Evolutionary conservation across 1,140 invertebrate genomes (phyloP).

Genomic region (Megathymus violae): DNA sequence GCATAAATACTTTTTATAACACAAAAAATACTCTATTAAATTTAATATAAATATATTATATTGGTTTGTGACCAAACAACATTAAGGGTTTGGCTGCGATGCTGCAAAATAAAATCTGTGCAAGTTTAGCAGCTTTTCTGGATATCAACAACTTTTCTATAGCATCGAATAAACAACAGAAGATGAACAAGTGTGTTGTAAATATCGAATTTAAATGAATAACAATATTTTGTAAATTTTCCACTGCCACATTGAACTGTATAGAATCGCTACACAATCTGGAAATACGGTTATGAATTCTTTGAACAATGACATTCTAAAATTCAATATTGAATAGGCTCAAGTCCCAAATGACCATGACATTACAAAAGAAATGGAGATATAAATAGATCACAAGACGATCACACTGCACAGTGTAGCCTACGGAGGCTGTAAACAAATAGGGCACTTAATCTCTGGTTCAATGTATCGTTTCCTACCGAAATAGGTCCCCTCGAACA

Average conservation of each 20-base stretch:
- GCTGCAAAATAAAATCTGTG: no score
- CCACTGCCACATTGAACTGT: neutral
- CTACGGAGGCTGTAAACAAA: conserved; percentile 58
- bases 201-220: no score
- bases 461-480: conserved; percentile 69
- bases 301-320: neutral
- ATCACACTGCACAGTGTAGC: conserved; percentile 28
- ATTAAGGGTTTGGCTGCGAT: no score
- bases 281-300: neutral
- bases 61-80: no score
- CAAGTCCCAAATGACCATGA: conserved; percentile 4
- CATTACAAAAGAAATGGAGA: conserved; percentile 21
- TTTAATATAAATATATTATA: no score
- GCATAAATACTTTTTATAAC: no score
- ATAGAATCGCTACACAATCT: neutral
- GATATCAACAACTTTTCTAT: no score
- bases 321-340: neutral
- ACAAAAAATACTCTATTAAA: no score
- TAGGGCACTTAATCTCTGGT: conserved; percentile 67
- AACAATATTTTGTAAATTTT: no score
- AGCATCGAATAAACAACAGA: no score
- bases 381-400: conserved; percentile 17
- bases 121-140: no score
- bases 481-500: conserved; percentile 61
- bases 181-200: no score